phyloP scores from a whole-genome alignment of 2,797 vertebrate species.

The Xyrichtys novacula region DNA sequence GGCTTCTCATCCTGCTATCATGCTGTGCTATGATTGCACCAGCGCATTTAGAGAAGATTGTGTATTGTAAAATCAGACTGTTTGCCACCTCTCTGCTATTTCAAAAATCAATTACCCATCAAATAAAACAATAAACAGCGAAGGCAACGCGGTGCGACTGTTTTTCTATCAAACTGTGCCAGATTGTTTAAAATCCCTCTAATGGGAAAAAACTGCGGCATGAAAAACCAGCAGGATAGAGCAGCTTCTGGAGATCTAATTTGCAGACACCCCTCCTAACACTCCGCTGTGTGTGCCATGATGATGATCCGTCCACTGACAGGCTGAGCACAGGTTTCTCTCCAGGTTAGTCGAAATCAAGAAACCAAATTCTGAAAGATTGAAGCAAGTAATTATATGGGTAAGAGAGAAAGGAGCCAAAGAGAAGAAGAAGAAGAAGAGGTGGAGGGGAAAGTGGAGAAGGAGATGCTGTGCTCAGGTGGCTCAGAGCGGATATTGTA shows the following conservation, averaged over 20 bases:
- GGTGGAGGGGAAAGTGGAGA: conserved; percentile 37
- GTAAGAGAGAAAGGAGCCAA: conserved; percentile 32
- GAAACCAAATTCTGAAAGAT: conserved; percentile 32
- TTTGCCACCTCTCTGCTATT: conserved; percentile 58
- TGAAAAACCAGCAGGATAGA: conserved; percentile 19
- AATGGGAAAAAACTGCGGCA: conserved; percentile 45
- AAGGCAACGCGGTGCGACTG: conserved; percentile 29
- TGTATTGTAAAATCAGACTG: conserved; percentile 48
- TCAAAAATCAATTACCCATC: conserved; percentile 74
- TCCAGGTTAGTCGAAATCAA: conserved; percentile 38
- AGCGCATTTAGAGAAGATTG: conserved; percentile 63
- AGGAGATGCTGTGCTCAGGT: conserved; percentile 68
- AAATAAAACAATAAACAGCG: conserved; percentile 66
- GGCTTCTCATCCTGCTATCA: conserved; percentile 47
- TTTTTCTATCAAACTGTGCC: conserved; percentile 27
- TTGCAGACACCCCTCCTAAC: conserved; percentile 29
- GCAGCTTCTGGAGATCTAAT: conserved; percentile 40
- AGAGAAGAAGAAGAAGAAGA: conserved; percentile 37
- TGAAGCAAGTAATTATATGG: conserved; percentile 50
- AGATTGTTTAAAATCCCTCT: conserved; percentile 53
- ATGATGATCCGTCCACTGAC: conserved; percentile 24
- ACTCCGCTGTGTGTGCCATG: conserved; percentile 1
- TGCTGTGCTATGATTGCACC: conserved; percentile 48
- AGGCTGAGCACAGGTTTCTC: conserved; percentile 23
- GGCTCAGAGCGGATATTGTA: conserved; percentile 76